Evolutionary conservation across 37 sponge, comb jelly and placozoan species (phyloP), one percentile per base, ranked within the genome.

Genomic region (Ephydatia muelleri): DNA sequence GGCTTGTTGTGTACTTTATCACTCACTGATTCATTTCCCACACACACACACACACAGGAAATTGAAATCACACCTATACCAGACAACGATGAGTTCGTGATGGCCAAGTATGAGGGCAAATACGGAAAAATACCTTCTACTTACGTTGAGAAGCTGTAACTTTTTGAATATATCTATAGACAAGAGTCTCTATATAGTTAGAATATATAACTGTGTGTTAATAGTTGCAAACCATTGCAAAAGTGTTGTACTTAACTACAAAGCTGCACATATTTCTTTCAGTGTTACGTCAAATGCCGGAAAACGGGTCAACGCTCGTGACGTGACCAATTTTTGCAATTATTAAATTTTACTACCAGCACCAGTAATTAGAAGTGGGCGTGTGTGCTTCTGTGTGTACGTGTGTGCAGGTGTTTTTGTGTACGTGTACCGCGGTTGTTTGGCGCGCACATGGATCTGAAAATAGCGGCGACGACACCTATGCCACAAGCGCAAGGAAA

Each of bases 101-200:
- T 93, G 79, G 91, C 85, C 4, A 49, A 87, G 28, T 68, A 71
- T 9, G 71, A 80, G 3, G 88, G 84, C 23, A 72, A 82, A 73
- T 57, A 67, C 65, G 94, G 94, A 4, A 89, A 87, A 40, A 77
- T 93, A 25, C 90, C 88, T 11, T 47, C 73, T 23, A 81, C 91
- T 16, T 86, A 93, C 57, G 38, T 93, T 8, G 91, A 93, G 37
- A 31, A 84, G 28, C 49, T 93, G 13, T 93, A 81, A 89, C 30
- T 23, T 0, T 57, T 49, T 57, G 27, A 27, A 64, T 64, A 26
- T 64, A n/a, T n/a, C n/a, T n/a, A n/a, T n/a, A n/a, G n/a, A n/a
- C n/a, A n/a, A 37, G 16, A 40, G 9, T 34, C 16, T 38, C 12
- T 27, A 57, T 57, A 57, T 57, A 57, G 12, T 16, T 57, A 13